Evolutionary conservation across 30 jellyfish, hydroid and myxozoan species (phyloP).

Genomic region (Chrysaora quinquecirrha): DNA sequence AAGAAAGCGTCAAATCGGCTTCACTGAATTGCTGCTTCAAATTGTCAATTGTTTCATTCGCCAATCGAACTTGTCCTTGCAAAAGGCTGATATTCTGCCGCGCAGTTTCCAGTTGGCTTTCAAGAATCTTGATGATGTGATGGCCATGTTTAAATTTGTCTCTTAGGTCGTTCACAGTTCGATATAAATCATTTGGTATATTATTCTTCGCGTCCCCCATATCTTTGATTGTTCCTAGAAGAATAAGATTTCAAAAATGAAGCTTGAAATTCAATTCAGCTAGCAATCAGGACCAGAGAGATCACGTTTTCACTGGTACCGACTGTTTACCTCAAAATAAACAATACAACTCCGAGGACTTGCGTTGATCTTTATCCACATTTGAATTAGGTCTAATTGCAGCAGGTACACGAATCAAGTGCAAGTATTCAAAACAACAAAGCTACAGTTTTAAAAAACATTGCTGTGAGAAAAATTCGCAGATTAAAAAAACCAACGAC

Average conservation of each 20-base stretch:
- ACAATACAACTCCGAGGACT: too few species aligned
- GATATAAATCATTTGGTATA: conserved; percentile 48
- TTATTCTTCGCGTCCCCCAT: conserved; percentile 4
- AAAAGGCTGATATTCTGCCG: conserved; percentile 85
- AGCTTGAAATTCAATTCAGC: too few species aligned
- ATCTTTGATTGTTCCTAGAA: too few species aligned
- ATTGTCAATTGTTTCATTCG: conserved; percentile 88
- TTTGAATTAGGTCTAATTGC: too few species aligned
- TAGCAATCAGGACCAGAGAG: neutral
- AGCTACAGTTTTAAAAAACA: too few species aligned
- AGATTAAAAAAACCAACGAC: too few species aligned
- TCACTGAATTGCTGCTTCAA: conserved; percentile 87
- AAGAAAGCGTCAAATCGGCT: conserved; percentile 75
- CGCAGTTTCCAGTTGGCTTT: conserved; percentile 93
- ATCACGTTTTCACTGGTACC: neutral
- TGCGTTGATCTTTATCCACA: too few species aligned
- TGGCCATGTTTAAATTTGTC: conserved; percentile 95
- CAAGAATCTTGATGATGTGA: conserved; percentile 84
- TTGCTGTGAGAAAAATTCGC: too few species aligned
- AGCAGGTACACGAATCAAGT: too few species aligned
- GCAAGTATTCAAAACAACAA: too few species aligned
- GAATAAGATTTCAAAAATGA: too few species aligned
- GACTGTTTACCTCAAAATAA: neutral
- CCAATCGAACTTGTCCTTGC: conserved; percentile 94
- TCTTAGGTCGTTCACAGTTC: conserved; percentile 59